Conservation (phyloP, 1,140 invertebrate genomes). For the Heliconius congener region DNA sequence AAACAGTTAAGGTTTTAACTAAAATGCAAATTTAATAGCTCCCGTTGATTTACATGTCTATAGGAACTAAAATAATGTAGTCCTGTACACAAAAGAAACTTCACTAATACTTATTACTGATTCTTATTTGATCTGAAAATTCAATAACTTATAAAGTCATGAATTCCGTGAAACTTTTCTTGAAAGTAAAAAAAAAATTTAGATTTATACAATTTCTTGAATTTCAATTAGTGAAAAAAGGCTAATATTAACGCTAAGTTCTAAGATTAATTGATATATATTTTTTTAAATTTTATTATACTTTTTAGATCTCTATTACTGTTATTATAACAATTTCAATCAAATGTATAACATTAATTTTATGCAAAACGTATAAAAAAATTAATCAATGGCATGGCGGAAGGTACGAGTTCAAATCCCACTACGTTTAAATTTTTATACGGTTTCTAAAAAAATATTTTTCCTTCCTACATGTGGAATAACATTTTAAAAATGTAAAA, state of each 20-base stretch:
- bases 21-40: conserved; percentile 79
- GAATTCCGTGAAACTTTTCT: neutral
- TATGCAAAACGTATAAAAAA: too few relatives aligned
- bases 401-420: too few relatives aligned
- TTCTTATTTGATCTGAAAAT: neutral
- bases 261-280: too few relatives aligned
- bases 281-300: too few relatives aligned
- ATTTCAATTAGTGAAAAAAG: too few relatives aligned
- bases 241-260: too few relatives aligned
- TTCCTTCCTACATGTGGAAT: neutral
- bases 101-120: conserved; percentile 37
- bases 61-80: conserved; percentile 68
- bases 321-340: too few relatives aligned
- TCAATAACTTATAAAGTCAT: neutral
- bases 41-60: conserved; percentile 75
- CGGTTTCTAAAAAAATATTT: neutral
- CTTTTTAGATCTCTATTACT: too few relatives aligned
- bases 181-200: neutral
- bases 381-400: too few relatives aligned
- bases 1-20: conserved; percentile 53
- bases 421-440: neutral
- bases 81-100: conserved; percentile 63
- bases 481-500: too few relatives aligned
- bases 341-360: too few relatives aligned
- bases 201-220: too few relatives aligned